Evolutionary conservation across 2,888 invertebrate genomes (phyloP).

Genomic region (Hetaerina titia): DNA sequence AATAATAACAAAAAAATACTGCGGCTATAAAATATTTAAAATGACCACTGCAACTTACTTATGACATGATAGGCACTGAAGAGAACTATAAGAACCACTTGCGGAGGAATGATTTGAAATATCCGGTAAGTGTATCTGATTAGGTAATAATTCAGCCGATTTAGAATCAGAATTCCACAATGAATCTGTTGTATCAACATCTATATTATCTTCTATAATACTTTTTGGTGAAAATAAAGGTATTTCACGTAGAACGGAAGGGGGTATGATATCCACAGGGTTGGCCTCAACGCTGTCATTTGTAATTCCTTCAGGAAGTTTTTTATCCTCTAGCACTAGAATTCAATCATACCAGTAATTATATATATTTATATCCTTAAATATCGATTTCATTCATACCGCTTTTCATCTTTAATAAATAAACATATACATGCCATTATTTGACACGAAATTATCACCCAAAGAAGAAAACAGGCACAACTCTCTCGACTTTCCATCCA

Average conservation of each 20-base stretch:
- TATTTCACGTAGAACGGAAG: neutral
- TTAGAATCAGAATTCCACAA: constrained; percentile 41
- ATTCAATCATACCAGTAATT: neutral
- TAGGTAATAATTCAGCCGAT: neutral
- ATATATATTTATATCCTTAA: too few relatives aligned
- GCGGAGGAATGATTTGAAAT: neutral
- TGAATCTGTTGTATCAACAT: neutral
- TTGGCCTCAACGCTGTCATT: neutral
- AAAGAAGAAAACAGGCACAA: constrained; percentile 18
- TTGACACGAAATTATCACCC: neutral
- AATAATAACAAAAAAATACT: too few relatives aligned
- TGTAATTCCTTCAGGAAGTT: neutral
- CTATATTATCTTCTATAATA: constrained; percentile 7
- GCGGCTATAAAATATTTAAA: neutral
- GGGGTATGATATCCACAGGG: constrained; percentile 21
- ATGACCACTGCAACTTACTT: neutral
- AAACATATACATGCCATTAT: neutral
- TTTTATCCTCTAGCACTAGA: neutral
- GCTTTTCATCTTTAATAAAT: neutral
- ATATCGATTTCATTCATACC: too few relatives aligned
- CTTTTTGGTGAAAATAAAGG: constrained; percentile 30
- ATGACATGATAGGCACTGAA: constrained; percentile 26
- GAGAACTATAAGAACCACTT: neutral
- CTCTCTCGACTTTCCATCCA: neutral
- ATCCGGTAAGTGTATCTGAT: constrained; percentile 39